Evolutionary conservation across 2,113 vertebrate genomes (phyloP).

Genomic region (Ceyx cyanopectus): DNA sequence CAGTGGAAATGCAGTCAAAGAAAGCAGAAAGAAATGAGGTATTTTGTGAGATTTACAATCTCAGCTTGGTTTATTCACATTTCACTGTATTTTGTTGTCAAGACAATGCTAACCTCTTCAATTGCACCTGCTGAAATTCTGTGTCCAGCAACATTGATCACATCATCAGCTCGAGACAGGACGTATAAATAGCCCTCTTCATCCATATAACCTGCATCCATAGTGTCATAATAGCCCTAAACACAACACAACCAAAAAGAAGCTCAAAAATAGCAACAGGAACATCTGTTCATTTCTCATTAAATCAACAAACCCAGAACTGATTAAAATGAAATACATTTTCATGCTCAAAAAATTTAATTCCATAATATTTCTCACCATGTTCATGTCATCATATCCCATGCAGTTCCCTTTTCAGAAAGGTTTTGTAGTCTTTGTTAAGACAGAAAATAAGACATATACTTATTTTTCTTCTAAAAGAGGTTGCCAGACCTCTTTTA

Average conservation of each 20-base stretch:
- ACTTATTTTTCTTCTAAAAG: not conserved
- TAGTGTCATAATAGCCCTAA: slow-evolving; percentile 96
- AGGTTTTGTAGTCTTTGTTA: not conserved
- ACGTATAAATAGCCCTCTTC: slow-evolving; percentile 93
- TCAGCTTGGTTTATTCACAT: not conserved
- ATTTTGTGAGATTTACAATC: not conserved
- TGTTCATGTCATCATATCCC: not conserved
- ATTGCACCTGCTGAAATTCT: slow-evolving; percentile 93
- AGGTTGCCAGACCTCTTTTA: not conserved
- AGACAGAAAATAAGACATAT: not conserved
- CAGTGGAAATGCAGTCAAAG: not conserved
- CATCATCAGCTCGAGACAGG: slow-evolving; percentile 94
- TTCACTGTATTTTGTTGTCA: not conserved
- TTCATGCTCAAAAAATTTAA: not conserved
- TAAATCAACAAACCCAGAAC: not conserved
- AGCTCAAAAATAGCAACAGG: not conserved
- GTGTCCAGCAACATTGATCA: slow-evolving; percentile 97
- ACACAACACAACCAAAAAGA: not conserved
- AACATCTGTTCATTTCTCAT: not conserved
- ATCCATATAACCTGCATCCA: slow-evolving; percentile 94
- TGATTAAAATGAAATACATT: not conserved
- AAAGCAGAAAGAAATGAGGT: not conserved
- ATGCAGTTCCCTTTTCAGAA: not conserved
- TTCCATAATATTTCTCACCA: not conserved
- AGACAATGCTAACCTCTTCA: slow-evolving; percentile 87